phyloP scores from a whole-genome alignment of 2,113 vertebrate species.

The Apaloderma vittatum region DNA sequence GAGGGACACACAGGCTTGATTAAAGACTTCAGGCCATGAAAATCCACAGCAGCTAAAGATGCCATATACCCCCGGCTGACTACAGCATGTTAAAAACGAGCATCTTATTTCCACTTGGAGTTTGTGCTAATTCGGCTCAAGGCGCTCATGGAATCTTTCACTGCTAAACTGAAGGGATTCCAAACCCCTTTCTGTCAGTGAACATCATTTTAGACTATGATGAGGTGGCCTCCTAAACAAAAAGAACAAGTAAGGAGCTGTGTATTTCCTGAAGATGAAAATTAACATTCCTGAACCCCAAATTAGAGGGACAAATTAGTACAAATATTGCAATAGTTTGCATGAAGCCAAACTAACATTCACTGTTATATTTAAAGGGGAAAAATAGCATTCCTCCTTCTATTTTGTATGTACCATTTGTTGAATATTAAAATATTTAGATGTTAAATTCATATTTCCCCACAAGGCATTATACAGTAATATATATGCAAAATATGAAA shows the following conservation, averaged over 20 bases:
- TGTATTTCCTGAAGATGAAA: background rate
- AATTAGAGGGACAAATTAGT: background rate
- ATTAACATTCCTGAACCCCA: background rate
- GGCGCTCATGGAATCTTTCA: background rate
- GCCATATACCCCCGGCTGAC: rapidly evolving
- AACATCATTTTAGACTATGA: background rate
- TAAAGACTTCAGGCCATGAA: background rate
- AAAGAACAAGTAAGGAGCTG: background rate
- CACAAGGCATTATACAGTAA: slow-evolving; percentile 57
- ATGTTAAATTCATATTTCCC: slow-evolving; percentile 36
- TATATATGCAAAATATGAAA: slow-evolving; percentile 73
- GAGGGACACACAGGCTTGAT: background rate
- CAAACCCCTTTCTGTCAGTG: background rate
- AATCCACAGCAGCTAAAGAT: background rate
- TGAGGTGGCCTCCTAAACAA: background rate
- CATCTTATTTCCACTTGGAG: background rate
- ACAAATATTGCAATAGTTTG: background rate
- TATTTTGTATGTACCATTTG: background rate
- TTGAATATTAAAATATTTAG: slow-evolving; percentile 65
- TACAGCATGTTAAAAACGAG: background rate
- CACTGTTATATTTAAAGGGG: background rate
- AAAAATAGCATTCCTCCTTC: background rate
- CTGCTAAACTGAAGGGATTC: background rate
- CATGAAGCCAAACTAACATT: background rate
- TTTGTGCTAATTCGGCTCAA: background rate